These are phyloP conservation scores for Orthosia incerta DNA, from an alignment of 2,888 invertebrate species.

Conservation along the genomic window DNA sequence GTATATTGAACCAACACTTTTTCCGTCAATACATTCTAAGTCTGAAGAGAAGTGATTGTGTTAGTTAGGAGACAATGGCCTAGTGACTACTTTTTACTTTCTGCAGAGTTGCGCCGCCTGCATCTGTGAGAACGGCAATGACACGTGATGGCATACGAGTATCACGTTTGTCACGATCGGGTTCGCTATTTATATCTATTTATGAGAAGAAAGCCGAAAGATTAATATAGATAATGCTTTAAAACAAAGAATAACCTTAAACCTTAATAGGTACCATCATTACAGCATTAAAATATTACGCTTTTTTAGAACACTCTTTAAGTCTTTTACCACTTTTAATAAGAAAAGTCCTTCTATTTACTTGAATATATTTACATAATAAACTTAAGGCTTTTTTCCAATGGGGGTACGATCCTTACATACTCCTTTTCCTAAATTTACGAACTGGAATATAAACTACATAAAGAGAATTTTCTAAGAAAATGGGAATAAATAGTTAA, in stretches of 20 bases:
- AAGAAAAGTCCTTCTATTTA: no score
- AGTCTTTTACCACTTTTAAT: no score
- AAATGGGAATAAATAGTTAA: no score
- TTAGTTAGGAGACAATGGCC: conserved; percentile 52
- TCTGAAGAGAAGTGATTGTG: conserved; percentile 38
- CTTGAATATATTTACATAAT: no score
- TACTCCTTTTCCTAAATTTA: no score
- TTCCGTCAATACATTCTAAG: conserved; percentile 18
- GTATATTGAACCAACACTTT: conserved; percentile 12
- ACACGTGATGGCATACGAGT: conserved; percentile 23
- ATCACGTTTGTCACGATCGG: conserved; percentile 33
- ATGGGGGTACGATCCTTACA: no score
- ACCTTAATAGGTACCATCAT: neutral
- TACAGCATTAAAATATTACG: no score
- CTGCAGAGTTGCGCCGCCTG: conserved; percentile 17
- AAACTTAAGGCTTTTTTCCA: no score
- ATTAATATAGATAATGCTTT: neutral
- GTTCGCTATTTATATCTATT: neutral
- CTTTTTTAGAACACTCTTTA: no score
- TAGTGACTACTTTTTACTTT: conserved; percentile 41
- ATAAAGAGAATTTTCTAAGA: no score
- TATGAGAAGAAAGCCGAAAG: neutral
- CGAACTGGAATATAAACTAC: no score
- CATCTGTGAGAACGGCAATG: conserved; percentile 40
- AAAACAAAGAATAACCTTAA: neutral